Percentiles rank a stretch among this genome's conserved stretches.
phyloP scores from a whole-genome alignment of 2,888 invertebrate genomes.

The Odontothrips loti region DNA sequence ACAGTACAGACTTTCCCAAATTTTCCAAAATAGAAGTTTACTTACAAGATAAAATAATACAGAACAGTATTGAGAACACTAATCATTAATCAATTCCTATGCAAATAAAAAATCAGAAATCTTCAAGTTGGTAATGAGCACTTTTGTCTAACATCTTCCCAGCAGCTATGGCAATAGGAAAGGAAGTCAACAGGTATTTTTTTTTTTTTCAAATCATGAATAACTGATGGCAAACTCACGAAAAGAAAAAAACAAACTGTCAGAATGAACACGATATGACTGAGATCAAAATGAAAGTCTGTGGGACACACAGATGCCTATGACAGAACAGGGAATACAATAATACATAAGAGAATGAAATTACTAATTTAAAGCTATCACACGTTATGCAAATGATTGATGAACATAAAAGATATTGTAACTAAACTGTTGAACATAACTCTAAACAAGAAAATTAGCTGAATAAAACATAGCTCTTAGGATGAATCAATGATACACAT shows the following conservation, averaged over 20 bases:
- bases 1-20: no score
- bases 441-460: not conserved
- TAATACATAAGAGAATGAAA: not conserved
- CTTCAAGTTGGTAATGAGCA: no score
- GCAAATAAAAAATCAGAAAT: no score
- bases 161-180: no score
- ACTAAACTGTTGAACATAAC: not conserved
- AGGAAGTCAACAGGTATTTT: no score
- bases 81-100: no score
- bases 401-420: not conserved
- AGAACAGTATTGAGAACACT: no score
- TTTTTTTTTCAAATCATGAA: no score
- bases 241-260: not conserved
- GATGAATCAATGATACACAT: constrained; percentile 2
- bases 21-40: no score
- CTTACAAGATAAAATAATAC: no score
- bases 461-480: not conserved
- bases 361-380: constrained; percentile 7
- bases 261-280: not conserved
- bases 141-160: no score
- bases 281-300: constrained; percentile 14
- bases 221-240: no score
- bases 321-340: not conserved
- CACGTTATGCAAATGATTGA: not conserved
- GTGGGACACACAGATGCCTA: not conserved